Percentiles rank a stretch among this genome's conserved stretches.
Conservation (phyloP, 2,888 invertebrate genomes). For the Chrysotoxum bicinctum region DNA sequence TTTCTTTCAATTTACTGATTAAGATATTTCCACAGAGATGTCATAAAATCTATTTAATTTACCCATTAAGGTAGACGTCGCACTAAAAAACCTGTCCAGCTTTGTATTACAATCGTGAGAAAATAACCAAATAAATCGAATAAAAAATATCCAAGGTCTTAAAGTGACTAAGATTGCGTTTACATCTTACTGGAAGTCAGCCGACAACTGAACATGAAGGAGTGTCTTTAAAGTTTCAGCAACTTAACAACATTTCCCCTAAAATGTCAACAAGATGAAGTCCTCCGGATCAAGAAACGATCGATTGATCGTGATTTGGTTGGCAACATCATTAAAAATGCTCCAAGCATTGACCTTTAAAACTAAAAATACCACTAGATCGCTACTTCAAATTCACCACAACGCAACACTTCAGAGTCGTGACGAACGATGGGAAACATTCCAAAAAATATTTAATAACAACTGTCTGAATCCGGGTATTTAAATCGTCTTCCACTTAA, state of each 20-base stretch:
- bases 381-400: background rate
- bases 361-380: background rate
- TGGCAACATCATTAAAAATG: constrained; percentile 15
- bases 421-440: constrained; percentile 9
- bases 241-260: background rate
- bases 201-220: background rate
- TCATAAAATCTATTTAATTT: too few species aligned
- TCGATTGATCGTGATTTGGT: constrained; percentile 49
- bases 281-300: constrained; percentile 43
- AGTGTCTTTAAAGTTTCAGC: background rate
- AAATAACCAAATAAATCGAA: background rate
- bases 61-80: background rate
- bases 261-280: constrained; percentile 51
- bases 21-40: too few species aligned
- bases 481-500: constrained; percentile 57
- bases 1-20: too few species aligned
- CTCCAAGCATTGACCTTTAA: constrained; percentile 65
- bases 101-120: constrained; percentile 32
- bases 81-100: constrained; percentile 8
- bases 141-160: constrained; percentile 31
- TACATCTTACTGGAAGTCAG: constrained; percentile 3
- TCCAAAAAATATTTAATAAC: background rate
- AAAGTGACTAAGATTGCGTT: background rate
- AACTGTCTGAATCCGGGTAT: constrained; percentile 30
- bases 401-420: background rate